These are phyloP conservation scores for Podarcis cretensis DNA, from an alignment of 2,113 vertebrate genomes.

Conservation along the genomic window DNA sequence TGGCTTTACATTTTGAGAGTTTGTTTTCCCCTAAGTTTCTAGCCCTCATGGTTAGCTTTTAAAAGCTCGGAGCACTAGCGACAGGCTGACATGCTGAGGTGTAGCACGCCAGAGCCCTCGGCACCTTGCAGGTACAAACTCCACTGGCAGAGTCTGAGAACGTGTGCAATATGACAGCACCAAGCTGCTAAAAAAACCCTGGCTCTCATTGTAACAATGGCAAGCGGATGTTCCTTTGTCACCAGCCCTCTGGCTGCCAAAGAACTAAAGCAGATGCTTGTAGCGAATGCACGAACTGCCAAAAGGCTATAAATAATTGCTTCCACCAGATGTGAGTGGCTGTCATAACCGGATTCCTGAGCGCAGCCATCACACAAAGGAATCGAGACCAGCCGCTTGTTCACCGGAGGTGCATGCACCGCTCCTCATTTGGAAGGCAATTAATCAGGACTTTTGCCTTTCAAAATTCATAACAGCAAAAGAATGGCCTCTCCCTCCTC, in stretches of 20 bases:
- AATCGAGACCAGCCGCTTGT: neutral
- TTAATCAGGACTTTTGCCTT: neutral
- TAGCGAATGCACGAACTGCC: slow-evolving; percentile 4
- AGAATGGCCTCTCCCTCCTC: neutral
- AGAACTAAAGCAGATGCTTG: neutral
- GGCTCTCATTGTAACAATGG: neutral
- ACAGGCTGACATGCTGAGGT: neutral
- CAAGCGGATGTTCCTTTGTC: neutral
- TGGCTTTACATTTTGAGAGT: neutral
- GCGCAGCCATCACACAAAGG: neutral
- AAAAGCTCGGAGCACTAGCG: neutral
- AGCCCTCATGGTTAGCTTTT: neutral
- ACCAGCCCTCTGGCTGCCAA: neutral
- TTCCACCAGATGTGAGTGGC: neutral
- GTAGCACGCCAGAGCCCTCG: too few species aligned
- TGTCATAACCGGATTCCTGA: neutral
- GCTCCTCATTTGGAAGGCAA: slow-evolving; percentile 6
- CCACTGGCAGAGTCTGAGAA: neutral
- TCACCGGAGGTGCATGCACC: neutral
- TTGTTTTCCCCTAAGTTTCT: neutral
- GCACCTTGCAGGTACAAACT: neutral
- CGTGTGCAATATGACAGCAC: too few species aligned
- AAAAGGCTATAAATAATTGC: slow-evolving; percentile 36
- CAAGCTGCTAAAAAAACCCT: neutral
- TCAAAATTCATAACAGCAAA: neutral